Base-by-base conservation (phyloP, 2,888 invertebrate genomes). In the Axea sp. region DNA sequence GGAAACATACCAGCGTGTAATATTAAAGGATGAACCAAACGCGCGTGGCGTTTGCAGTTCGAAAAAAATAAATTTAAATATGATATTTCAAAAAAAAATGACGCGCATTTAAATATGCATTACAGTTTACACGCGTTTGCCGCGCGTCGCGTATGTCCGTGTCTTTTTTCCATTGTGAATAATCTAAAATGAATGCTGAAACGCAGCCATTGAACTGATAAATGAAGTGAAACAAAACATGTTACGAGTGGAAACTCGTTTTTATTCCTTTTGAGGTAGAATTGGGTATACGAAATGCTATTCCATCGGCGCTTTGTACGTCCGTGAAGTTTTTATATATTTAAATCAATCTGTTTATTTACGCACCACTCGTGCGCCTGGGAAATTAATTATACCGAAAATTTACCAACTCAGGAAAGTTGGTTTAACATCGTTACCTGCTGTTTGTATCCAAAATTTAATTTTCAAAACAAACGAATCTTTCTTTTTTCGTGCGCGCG, bases 221-320 rank as follows among this genome's bases (percentile, higher is more conserved):
- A 43, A 43, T 43, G 43, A 43, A 43, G 43, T 43, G 17, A 45
- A 45, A 45, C 30, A 22, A 45, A 30, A 45, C 45, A 45, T 17
- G 45, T 45, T 45, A 28, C 45, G 45, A 28, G 45, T 30, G 15
- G 45, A 45, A 6, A 43, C 43, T 43, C 8, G 43, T 43, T 43
- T 43, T 43, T 14, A 4, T 8, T 43, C 26, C 43, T 43, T 43
- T 43, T 43, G 26, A 22, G 43, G 43, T 5, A 26, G 26, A 43
- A 43, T 43, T 43, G 26, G 43, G 26, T 43, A 7, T 6, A 4
- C 43, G 6, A 43, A 22, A 30, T 45, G 30, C 28, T 15, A 45
- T 45, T 45, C 45, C 45, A 45, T 43, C 43, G 26, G n/a, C 17
- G 9, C 28, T 30, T 8, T 30, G 9, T 30, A 17, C 9, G 9